Evolutionary conservation across 53 echinoderm and acorn worm genomes (phyloP).

Genomic region (Pentamera pediparva): DNA sequence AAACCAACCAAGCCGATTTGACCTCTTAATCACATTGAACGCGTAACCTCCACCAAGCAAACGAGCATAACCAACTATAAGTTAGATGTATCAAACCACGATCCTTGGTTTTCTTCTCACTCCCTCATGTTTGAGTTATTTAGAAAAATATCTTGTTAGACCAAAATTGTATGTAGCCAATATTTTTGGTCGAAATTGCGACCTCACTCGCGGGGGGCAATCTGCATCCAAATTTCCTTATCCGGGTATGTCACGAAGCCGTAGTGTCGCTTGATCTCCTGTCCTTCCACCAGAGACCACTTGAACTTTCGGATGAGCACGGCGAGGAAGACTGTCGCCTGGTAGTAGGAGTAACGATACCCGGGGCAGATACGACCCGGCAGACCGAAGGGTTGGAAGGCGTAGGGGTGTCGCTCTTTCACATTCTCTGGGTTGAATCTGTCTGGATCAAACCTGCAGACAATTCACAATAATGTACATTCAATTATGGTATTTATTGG

Average conservation of each 20-base stretch:
- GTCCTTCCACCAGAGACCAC: constrained; percentile 59
- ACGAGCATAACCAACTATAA: too few relatives aligned
- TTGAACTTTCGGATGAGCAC: constrained; percentile 52
- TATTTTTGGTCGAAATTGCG: background rate
- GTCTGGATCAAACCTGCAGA: constrained; percentile 87
- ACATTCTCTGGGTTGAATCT: constrained; percentile 62
- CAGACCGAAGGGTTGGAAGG: constrained; percentile 75
- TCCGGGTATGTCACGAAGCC: constrained; percentile 42
- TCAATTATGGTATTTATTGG: too few relatives aligned
- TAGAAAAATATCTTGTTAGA: too few relatives aligned
- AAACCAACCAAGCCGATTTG: too few relatives aligned
- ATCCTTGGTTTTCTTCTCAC: too few relatives aligned
- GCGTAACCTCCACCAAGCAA: too few relatives aligned
- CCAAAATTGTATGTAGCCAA: background rate
- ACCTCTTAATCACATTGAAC: too few relatives aligned
- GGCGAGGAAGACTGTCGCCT: constrained; percentile 54
- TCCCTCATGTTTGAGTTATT: too few relatives aligned
- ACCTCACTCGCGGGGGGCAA: background rate
- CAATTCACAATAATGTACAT: too few relatives aligned
- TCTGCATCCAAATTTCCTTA: constrained; percentile 9
- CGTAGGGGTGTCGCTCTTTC: constrained; percentile 43
- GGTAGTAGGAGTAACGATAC: constrained; percentile 54
- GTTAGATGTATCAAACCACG: too few relatives aligned
- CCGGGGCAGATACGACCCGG: constrained; percentile 74
- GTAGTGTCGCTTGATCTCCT: constrained; percentile 40